Percentiles rank a stretch among this genome's conserved stretches.
Evolutionary conservation across 2,113 vertebrate species (phyloP).

Genomic region (Cynopterus brachyotis): DNA sequence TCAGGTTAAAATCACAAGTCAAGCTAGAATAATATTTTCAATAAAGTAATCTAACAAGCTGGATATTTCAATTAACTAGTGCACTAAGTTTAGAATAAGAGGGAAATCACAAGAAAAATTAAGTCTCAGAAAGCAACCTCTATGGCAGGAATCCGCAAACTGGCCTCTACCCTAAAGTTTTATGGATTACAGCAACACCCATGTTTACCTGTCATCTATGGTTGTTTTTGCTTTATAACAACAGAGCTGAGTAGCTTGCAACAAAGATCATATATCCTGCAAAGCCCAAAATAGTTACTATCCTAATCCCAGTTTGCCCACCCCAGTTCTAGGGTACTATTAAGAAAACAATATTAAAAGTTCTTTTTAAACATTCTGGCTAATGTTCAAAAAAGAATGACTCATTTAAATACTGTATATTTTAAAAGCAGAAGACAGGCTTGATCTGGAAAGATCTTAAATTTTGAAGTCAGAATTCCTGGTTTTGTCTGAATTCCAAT

Average conservation of each 20-base stretch:
- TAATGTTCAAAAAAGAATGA: constrained; percentile 11
- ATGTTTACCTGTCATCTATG: background rate
- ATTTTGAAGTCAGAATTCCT: background rate
- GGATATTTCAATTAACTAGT: background rate
- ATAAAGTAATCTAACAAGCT: background rate
- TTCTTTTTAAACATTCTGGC: background rate
- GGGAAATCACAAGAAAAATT: background rate
- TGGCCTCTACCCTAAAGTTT: background rate
- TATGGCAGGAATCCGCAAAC: background rate
- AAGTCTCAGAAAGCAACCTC: background rate
- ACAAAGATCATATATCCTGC: background rate
- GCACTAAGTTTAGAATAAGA: background rate
- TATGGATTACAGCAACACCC: background rate
- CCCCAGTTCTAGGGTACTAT: background rate
- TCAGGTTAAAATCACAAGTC: background rate
- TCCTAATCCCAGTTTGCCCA: background rate
- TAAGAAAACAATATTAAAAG: background rate
- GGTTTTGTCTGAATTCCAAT: background rate
- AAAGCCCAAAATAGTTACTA: background rate
- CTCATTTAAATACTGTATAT: background rate
- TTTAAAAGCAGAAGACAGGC: background rate
- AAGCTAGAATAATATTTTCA: background rate
- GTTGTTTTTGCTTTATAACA: background rate
- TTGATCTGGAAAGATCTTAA: background rate
- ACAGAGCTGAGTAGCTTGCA: background rate